Conservation (phyloP, 2,888 invertebrate species). For the Melieria omissa region DNA sequence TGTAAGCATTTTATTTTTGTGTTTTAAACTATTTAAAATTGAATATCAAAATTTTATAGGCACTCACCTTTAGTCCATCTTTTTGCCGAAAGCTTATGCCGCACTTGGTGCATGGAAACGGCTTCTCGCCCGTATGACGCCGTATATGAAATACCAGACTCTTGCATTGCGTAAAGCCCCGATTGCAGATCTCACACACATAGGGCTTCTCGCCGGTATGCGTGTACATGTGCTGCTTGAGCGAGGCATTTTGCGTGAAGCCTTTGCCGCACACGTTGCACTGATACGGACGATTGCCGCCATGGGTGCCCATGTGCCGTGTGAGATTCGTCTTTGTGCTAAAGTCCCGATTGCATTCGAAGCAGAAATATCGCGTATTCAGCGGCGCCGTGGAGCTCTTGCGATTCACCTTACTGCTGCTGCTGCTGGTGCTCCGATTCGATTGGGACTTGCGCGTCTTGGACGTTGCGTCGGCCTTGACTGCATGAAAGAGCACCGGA, state of each 20-base stretch:
- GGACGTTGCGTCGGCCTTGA: background rate
- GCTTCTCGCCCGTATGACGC: conserved; percentile 60
- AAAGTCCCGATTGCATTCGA: conserved; percentile 59
- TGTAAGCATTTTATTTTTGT: conserved; percentile 19
- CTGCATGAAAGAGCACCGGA: too few relatives aligned
- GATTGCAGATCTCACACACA: conserved; percentile 54
- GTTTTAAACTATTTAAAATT: background rate
- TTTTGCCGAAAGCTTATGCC: conserved; percentile 58
- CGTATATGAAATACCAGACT: conserved; percentile 59
- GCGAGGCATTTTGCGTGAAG: conserved; percentile 58
- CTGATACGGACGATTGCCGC: conserved; percentile 55
- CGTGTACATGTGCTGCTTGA: conserved; percentile 60
- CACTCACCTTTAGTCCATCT: conserved; percentile 57
- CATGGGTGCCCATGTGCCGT: conserved; percentile 58
- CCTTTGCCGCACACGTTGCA: conserved; percentile 56
- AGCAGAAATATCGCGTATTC: conserved; percentile 48
- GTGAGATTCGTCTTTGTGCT: conserved; percentile 61
- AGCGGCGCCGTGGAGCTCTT: background rate
- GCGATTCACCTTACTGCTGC: background rate
- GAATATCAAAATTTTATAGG: background rate
- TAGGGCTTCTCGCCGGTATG: conserved; percentile 60
- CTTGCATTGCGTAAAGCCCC: conserved; percentile 61
- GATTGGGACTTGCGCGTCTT: conserved; percentile 1
- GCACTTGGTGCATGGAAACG: conserved; percentile 58
- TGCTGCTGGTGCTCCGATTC: background rate